Percentiles rank a stretch among this genome's conserved stretches.
Evolutionary conservation across 2,888 invertebrate genomes (phyloP).

Genomic region (Ptychoptera contaminata): DNA sequence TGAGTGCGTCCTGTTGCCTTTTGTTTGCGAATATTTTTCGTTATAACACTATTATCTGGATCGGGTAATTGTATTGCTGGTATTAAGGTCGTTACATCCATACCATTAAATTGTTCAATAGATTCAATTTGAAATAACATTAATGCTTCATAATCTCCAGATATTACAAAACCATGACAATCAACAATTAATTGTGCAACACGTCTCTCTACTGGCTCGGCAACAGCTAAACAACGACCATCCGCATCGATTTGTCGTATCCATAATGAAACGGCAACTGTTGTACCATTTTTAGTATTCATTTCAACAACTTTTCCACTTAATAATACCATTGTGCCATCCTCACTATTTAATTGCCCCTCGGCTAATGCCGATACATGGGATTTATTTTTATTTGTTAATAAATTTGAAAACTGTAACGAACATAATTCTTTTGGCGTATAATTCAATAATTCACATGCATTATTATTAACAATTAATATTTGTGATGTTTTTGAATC

Average conservation of each 20-base stretch:
- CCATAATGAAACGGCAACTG: slow-evolving; percentile 49
- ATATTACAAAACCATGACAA: slow-evolving; percentile 16
- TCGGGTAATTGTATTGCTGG: slow-evolving; percentile 36
- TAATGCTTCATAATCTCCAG: slow-evolving; percentile 29
- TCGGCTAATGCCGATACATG: slow-evolving; percentile 35
- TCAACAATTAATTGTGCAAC: slow-evolving; percentile 19
- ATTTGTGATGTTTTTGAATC: slow-evolving; percentile 49
- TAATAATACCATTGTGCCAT: slow-evolving; percentile 41
- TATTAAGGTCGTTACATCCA: slow-evolving; percentile 34
- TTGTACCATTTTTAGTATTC: slow-evolving; percentile 36
- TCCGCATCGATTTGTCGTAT: slow-evolving; percentile 40
- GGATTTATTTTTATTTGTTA: slow-evolving; percentile 35
- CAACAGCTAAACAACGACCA: slow-evolving; percentile 44
- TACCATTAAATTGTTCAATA: slow-evolving; percentile 33
- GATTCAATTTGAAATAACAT: slow-evolving; percentile 39
- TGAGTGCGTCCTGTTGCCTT: slow-evolving; percentile 47
- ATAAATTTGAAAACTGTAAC: slow-evolving; percentile 35
- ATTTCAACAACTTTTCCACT: slow-evolving; percentile 49
- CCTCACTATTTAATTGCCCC: slow-evolving; percentile 35
- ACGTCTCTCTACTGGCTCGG: slow-evolving; percentile 42
- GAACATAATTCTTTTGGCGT: slow-evolving; percentile 36
- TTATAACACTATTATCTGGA: slow-evolving; percentile 23
- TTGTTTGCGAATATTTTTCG: slow-evolving; percentile 39
- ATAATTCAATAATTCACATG: slow-evolving; percentile 42
- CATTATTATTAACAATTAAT: slow-evolving; percentile 49